These are phyloP conservation scores for Catocala nupta DNA, from an alignment of 2,888 invertebrate species.

Conservation along the genomic window DNA sequence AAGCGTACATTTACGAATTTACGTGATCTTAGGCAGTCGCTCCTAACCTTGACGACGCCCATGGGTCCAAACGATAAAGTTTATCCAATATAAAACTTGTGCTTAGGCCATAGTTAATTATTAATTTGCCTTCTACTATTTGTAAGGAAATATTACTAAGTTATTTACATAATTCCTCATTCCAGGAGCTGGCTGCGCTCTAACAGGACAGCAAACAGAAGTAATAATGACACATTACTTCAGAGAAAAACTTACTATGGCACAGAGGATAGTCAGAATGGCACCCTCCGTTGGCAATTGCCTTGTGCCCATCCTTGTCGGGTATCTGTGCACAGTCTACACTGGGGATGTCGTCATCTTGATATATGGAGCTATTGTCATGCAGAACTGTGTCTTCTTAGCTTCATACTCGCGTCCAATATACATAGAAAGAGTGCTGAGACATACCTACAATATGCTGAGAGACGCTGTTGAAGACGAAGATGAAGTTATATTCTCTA, in stretches of 20 bases:
- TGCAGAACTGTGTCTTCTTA: conserved; percentile 86
- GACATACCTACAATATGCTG: conserved; percentile 80
- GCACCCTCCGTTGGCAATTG: conserved; percentile 86
- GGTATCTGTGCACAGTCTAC: conserved; percentile 78
- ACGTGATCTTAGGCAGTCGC: no score
- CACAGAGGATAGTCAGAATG: conserved; percentile 83
- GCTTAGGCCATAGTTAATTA: no score
- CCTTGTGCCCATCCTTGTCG: conserved; percentile 82
- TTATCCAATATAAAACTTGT: no score
- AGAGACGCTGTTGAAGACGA: conserved; percentile 82
- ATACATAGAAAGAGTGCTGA: conserved; percentile 83
- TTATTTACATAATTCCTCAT: conserved; percentile 33
- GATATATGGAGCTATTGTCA: conserved; percentile 86
- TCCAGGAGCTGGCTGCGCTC: conserved; percentile 87
- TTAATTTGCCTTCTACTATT: no score
- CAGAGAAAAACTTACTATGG: conserved; percentile 83
- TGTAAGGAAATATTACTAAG: no score
- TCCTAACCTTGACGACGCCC: no score
- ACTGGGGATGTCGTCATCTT: conserved; percentile 80
- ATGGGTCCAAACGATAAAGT: no score
- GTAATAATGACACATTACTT: conserved; percentile 88
- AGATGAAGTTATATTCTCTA: conserved; percentile 88
- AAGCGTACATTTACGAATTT: no score
- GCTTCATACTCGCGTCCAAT: conserved; percentile 85
- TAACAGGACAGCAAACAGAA: conserved; percentile 87